Evolutionary conservation across 1,140 invertebrate genomes (phyloP).

Genomic region (Rhopalosiphum maidis): DNA sequence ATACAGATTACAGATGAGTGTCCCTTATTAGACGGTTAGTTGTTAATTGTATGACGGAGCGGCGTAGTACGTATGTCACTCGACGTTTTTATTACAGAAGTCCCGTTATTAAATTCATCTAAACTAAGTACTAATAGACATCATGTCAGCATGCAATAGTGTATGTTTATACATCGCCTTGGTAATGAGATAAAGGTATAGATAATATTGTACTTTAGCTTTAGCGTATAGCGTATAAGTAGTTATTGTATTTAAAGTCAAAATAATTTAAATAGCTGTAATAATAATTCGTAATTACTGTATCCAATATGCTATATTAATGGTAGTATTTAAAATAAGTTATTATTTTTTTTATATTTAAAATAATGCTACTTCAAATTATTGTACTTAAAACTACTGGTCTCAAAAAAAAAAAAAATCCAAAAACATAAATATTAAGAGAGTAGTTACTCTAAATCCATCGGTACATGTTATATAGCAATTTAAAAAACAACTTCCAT

Average conservation of each 20-base stretch:
- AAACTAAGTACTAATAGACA: not conserved
- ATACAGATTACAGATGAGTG: not conserved
- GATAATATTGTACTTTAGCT: not conserved
- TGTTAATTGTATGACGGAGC: not conserved
- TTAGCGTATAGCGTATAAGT: not conserved
- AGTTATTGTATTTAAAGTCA: not conserved
- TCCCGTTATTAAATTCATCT: not conserved
- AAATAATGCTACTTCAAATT: constrained; percentile 10
- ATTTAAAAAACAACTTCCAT: constrained; percentile 16
- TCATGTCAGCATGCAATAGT: not conserved
- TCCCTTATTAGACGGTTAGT: not conserved
- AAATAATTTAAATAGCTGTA: constrained; percentile 11
- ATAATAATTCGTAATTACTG: not conserved
- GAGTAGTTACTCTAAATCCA: not conserved
- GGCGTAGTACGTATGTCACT: not conserved
- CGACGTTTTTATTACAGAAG: not conserved
- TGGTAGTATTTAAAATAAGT: constrained; percentile 2
- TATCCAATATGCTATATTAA: not conserved
- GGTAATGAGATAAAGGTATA: not conserved
- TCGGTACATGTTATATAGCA: not conserved
- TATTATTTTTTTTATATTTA: not conserved
- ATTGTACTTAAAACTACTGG: constrained; percentile 36
- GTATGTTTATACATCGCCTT: not conserved
- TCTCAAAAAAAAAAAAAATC: not conserved
- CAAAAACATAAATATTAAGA: not conserved